Percentiles rank a stretch among this genome's conserved stretches.
Evolutionary conservation across 2,888 invertebrate species (phyloP).

Genomic region (Chouioia cunea): DNA sequence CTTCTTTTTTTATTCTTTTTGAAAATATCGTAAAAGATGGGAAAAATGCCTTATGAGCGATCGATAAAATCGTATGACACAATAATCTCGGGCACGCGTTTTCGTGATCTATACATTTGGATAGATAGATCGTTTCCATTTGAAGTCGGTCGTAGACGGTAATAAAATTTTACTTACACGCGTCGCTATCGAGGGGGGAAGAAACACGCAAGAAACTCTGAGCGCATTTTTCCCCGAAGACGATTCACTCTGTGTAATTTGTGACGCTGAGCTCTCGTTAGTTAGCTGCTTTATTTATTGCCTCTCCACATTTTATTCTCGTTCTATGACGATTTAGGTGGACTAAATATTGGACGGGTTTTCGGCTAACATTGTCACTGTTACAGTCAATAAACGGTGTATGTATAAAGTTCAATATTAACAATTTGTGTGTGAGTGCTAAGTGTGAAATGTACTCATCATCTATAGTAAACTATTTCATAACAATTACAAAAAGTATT

Average conservation of each 20-base stretch:
- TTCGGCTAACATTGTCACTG: too few relatives aligned
- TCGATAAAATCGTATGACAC: conserved; percentile 35
- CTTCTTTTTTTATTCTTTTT: conserved; percentile 30
- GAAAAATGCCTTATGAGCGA: conserved; percentile 45
- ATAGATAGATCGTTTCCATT: conserved; percentile 43
- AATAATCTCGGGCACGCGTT: conserved; percentile 38
- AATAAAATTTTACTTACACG: conserved; percentile 49
- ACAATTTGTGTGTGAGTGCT: too few relatives aligned
- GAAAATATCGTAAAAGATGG: conserved; percentile 30
- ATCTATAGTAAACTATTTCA: too few relatives aligned
- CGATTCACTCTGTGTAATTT: conserved; percentile 31
- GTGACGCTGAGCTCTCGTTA: conserved; percentile 11
- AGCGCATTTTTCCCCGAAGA: conserved; percentile 23
- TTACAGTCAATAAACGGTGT: too few relatives aligned
- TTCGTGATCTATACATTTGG: conserved; percentile 42
- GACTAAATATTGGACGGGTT: too few relatives aligned
- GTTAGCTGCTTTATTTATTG: neutral
- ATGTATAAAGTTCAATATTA: too few relatives aligned
- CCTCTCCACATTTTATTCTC: conserved; percentile 4
- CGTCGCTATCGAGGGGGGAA: conserved; percentile 24
- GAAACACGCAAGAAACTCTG: conserved; percentile 13
- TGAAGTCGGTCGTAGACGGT: conserved; percentile 22
- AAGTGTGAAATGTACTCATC: too few relatives aligned
- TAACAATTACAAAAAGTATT: too few relatives aligned
- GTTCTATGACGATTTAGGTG: too few relatives aligned